These are phyloP conservation scores for Python bivittatus DNA, from an alignment of 2,113 vertebrate species.

Conservation along the genomic window DNA sequence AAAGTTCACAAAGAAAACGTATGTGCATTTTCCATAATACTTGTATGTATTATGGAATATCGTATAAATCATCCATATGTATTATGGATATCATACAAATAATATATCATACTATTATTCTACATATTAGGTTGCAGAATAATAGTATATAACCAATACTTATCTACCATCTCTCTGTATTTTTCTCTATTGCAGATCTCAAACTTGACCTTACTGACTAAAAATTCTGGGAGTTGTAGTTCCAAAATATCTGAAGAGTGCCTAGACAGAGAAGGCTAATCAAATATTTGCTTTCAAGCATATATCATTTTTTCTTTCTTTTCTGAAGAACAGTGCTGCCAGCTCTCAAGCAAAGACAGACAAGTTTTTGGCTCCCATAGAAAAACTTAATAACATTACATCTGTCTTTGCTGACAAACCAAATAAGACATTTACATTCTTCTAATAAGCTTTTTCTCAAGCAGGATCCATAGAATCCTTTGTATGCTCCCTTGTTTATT, in stretches of 20 bases:
- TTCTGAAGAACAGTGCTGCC: neutral
- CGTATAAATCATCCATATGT: too few species aligned
- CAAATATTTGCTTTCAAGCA: neutral
- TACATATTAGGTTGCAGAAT: too few species aligned
- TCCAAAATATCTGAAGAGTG: neutral
- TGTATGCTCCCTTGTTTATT: neutral
- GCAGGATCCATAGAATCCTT: neutral
- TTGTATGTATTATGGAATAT: too few species aligned
- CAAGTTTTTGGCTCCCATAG: neutral
- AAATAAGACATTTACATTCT: neutral
- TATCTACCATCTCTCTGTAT: neutral
- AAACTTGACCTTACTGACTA: neutral
- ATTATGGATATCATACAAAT: too few species aligned
- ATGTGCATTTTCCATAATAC: neutral
- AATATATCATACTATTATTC: too few species aligned
- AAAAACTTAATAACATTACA: neutral
- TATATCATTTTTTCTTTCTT: neutral
- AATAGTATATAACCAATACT: neutral
- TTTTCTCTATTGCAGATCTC: neutral
- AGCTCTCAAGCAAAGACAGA: neutral
- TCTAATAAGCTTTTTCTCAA: neutral
- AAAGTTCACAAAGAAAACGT: neutral
- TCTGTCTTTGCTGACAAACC: neutral
- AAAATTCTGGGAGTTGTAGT: neutral
- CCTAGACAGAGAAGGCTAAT: neutral